phyloP scores from a whole-genome alignment of 2,888 invertebrate genomes.

The Rotaria magnacalcarata region DNA sequence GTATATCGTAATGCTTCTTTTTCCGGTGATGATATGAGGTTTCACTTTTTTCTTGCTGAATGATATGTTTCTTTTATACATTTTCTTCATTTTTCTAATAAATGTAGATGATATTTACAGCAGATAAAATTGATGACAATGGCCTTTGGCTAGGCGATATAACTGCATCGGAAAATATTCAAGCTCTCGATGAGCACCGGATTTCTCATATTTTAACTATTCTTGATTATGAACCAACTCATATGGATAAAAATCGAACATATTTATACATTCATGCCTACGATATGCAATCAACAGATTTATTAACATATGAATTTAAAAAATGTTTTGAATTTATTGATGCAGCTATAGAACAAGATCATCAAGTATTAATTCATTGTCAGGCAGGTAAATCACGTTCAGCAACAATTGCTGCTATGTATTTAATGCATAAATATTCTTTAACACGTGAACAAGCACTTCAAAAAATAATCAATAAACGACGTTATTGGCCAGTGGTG shows the following conservation, averaged over 20 bases:
- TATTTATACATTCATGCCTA: not conserved
- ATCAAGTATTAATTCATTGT: conserved; percentile 12
- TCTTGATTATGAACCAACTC: not conserved
- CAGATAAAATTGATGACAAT: not conserved
- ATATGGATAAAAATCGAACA: not conserved
- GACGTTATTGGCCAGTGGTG: not conserved
- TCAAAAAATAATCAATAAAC: not conserved
- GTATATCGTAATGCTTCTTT: no score
- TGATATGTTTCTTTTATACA: not conserved
- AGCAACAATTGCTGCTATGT: conserved; percentile 6
- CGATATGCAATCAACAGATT: not conserved
- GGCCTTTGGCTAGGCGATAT: not conserved
- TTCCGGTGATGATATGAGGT: no score
- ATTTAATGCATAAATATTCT: conserved; percentile 19
- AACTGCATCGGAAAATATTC: not conserved
- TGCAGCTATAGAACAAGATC: not conserved
- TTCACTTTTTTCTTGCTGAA: no score
- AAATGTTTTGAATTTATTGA: conserved; percentile 30
- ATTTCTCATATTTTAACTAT: not conserved
- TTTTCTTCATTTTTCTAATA: not conserved
- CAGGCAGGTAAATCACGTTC: not conserved
- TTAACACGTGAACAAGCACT: conserved; percentile 23
- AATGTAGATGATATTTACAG: not conserved
- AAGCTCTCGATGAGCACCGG: not conserved
- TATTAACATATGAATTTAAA: not conserved